These are phyloP conservation scores for Brachyhypopomus occidentalis DNA, from an alignment of 2,113 vertebrate species.

Conservation along the genomic window DNA sequence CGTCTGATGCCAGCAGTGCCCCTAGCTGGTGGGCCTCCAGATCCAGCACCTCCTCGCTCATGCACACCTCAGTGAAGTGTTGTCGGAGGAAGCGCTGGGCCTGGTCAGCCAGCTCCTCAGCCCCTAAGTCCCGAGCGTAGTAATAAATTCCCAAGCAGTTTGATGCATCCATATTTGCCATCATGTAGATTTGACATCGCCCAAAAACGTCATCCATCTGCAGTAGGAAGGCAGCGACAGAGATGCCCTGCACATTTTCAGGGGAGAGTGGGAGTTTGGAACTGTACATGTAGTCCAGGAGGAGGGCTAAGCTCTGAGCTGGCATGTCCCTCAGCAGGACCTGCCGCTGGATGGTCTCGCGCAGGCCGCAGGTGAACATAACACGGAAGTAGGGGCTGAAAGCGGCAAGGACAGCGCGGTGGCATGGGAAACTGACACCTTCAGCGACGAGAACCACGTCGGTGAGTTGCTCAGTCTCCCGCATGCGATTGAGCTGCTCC, in stretches of 20 bases:
- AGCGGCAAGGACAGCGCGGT: constrained; percentile 87
- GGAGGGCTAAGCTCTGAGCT: constrained; percentile 81
- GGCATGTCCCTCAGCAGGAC: constrained; percentile 83
- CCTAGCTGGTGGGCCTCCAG: constrained; percentile 85
- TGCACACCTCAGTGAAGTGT: constrained; percentile 90
- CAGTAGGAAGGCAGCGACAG: constrained; percentile 86
- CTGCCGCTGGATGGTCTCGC: constrained; percentile 82
- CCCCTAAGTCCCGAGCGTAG: constrained; percentile 90
- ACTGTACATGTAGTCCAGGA: constrained; percentile 89
- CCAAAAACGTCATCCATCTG: constrained; percentile 91
- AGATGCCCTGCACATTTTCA: constrained; percentile 86
- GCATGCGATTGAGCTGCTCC: constrained; percentile 85
- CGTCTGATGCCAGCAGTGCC: constrained; percentile 85
- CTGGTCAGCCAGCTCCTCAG: constrained; percentile 85
- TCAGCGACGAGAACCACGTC: constrained; percentile 90
- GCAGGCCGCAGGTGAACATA: constrained; percentile 95
- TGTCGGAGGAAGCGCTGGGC: constrained; percentile 84
- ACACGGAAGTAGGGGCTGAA: constrained; percentile 95
- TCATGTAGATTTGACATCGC: constrained; percentile 88
- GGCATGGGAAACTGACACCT: constrained; percentile 88
- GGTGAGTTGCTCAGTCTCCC: constrained; percentile 80
- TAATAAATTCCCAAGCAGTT: constrained; percentile 93
- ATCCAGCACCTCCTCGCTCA: constrained; percentile 91
- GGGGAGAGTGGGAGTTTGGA: constrained; percentile 79
- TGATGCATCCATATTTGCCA: constrained; percentile 90